phyloP scores from a whole-genome alignment of 2,113 vertebrate species.

The Pterophyllum scalare region DNA sequence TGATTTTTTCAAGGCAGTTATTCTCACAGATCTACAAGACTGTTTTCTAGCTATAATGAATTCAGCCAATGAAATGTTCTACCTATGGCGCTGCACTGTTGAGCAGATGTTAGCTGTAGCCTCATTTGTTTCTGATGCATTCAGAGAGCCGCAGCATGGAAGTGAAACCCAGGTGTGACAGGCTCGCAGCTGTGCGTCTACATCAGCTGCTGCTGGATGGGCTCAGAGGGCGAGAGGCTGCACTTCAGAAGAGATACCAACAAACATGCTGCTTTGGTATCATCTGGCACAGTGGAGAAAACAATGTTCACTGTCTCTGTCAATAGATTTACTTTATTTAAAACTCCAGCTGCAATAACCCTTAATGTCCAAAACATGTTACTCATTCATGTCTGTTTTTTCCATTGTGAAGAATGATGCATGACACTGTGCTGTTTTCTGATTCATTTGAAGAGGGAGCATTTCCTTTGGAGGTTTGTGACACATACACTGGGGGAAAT shows the following conservation, averaged over 20 bases:
- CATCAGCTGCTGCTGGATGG: constrained; percentile 36
- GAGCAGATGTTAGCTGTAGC: constrained; percentile 12
- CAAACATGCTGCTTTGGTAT: constrained; percentile 28
- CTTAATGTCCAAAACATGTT: no score
- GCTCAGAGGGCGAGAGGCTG: constrained; percentile 19
- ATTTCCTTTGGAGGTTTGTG: not conserved
- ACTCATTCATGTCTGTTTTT: not conserved
- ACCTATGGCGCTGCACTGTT: not conserved
- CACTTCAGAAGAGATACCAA: constrained; percentile 22
- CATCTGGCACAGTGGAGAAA: constrained; percentile 16
- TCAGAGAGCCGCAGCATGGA: constrained; percentile 11
- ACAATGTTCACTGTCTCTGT: not conserved
- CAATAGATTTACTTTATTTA: constrained; percentile 17
- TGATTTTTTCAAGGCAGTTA: not conserved
- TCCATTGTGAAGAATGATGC: not conserved
- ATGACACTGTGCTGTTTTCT: not conserved
- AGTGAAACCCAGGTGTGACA: constrained; percentile 54
- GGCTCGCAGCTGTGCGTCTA: constrained; percentile 36
- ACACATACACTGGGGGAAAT: no score
- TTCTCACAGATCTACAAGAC: not conserved
- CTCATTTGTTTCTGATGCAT: constrained; percentile 24
- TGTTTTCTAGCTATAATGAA: not conserved
- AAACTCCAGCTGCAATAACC: not conserved
- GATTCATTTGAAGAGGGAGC: not conserved
- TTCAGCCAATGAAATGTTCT: not conserved